Percentiles rank a stretch among this genome's conserved stretches.
Evolutionary conservation across 2,888 invertebrate species (phyloP).

Genomic region (Furcula furcula): DNA sequence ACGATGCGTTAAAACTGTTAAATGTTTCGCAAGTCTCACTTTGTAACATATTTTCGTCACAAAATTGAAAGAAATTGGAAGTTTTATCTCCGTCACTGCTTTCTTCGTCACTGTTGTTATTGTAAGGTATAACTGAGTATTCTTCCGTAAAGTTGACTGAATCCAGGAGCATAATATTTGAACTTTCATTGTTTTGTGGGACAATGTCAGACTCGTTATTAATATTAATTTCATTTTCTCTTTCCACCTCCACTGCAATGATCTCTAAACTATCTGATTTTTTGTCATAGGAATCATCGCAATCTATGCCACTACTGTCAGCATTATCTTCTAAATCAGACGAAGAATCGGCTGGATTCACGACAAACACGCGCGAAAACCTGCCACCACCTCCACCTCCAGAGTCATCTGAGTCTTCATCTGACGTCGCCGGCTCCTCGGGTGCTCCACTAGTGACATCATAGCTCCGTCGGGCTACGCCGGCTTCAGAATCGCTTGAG

Average conservation of each 20-base stretch:
- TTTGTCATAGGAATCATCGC: constrained; percentile 84
- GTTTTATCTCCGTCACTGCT: constrained; percentile 42
- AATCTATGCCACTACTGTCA: constrained; percentile 81
- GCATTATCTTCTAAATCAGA: constrained; percentile 83
- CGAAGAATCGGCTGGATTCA: constrained; percentile 84
- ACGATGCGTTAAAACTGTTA: constrained; percentile 69
- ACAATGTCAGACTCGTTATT: constrained; percentile 42
- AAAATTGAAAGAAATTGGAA: constrained; percentile 58
- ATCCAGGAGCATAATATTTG: constrained; percentile 59
- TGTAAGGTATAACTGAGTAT: constrained; percentile 52
- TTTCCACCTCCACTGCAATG: constrained; percentile 51
- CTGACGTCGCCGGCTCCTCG: constrained; percentile 72
- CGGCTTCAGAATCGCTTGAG: constrained; percentile 68
- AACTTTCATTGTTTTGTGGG: constrained; percentile 42
- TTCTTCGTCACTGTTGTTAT: constrained; percentile 46
- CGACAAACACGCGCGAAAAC: constrained; percentile 86
- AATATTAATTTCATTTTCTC: constrained; percentile 48
- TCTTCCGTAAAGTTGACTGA: constrained; percentile 64
- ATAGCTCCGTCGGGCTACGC: constrained; percentile 68
- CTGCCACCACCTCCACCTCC: constrained; percentile 80
- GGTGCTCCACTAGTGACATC: constrained; percentile 71
- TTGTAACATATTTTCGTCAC: constrained; percentile 71
- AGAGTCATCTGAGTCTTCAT: constrained; percentile 75
- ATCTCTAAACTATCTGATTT: constrained; percentile 71
- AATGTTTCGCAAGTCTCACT: constrained; percentile 70